Evolutionary conservation across 1,140 invertebrate genomes (phyloP), one percentile per base, ranked within the genome.

Genomic region (Diorhabda elongata): DNA sequence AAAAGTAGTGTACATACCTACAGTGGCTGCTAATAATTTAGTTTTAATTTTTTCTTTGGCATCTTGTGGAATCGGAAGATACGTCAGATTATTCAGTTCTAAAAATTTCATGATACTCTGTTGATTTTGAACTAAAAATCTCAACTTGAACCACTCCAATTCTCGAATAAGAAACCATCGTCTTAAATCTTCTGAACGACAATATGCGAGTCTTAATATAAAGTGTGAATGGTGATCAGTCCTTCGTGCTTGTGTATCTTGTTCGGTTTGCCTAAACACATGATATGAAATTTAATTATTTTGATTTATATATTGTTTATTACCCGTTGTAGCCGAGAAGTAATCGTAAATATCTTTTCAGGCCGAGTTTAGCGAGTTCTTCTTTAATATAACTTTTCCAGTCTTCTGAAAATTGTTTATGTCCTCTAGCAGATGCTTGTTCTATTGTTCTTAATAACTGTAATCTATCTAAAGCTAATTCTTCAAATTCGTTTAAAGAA

Each of bases 201-300:
- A 98, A 84, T 95, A 98, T 3, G 94, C 94, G 52, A 99, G 81
- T 69, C 96, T 85, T 2, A 98, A 83, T 71, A 98, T 92, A 81
- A 94, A 98, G 82, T 99, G 97, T 2, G 96, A 96, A 61, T 97
- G 87, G 76, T 94, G 90, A 84, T 99, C 97, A 70, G 88, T 87
- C 66, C 87, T 85, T 63, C 93, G 85, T 5, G 86, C 87, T 74
- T 89, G 84, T 42, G 89, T 76, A 74, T 91, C 88, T 26, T 82
- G 76, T 68, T 91, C 87, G 7, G 80, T 80, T 42, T 83, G 76
- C 43, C 71, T 69, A 44, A 60, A 59, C 47, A 52, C 6, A 8
- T 8, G 60, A 45, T 47, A 26, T 44, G 42, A 60, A 26, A 60
- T 60, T 60, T 59, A 9, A 56, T 1, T n/a, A n/a, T 56, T 56